phyloP scores from a whole-genome alignment of 2,113 vertebrate species.

The Romanogobio albipinnatus region DNA sequence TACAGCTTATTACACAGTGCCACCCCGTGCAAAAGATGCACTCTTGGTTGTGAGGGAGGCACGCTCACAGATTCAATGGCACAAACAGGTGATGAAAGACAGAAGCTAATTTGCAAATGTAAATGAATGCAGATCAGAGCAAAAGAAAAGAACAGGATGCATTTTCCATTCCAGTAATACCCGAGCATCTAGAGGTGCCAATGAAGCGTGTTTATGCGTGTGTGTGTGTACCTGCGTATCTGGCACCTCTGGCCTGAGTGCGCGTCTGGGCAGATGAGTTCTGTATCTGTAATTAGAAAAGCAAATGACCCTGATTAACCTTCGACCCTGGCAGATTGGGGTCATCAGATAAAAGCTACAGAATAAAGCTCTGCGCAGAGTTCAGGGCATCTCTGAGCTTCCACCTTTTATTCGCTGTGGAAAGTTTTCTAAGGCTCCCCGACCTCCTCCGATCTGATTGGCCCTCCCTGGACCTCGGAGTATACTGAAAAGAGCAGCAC shows the following conservation, averaged over 20 bases:
- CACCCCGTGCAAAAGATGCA: not conserved
- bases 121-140: constrained; percentile 37
- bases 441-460: constrained; percentile 1
- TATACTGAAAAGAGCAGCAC: constrained; percentile 16
- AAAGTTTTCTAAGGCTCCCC: constrained; percentile 40
- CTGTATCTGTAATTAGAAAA: constrained; percentile 61
- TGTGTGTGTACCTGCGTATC: constrained; percentile 25
- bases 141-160: constrained; percentile 17
- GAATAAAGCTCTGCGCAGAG: constrained; percentile 32
- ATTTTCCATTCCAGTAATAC: constrained; percentile 37
- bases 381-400: constrained; percentile 11
- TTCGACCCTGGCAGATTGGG: constrained; percentile 53
- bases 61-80: not conserved
- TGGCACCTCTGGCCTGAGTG: constrained; percentile 37
- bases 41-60: not conserved
- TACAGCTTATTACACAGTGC: not conserved
- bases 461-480: constrained; percentile 3
- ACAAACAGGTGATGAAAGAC: constrained; percentile 16
- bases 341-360: constrained; percentile 54
- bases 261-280: constrained; percentile 23
- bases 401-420: not conserved
- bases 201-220: constrained; percentile 31
- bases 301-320: constrained; percentile 63
- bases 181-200: constrained; percentile 15
- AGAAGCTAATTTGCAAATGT: constrained; percentile 38